Evolutionary conservation across 2,888 invertebrate genomes (phyloP).

Genomic region (Prosapia bicincta): DNA sequence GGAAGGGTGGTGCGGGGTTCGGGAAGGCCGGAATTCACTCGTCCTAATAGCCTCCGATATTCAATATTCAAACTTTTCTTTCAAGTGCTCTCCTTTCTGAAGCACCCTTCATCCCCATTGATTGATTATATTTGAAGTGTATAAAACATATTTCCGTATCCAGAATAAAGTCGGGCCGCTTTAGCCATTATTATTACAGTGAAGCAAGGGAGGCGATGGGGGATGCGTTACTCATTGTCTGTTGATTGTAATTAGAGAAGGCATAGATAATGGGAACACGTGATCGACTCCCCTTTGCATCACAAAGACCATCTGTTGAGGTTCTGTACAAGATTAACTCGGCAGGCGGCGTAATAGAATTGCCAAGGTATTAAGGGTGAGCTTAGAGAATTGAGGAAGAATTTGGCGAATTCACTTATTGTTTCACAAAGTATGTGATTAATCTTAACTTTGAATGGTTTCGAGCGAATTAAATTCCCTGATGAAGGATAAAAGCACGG

Average conservation of each 20-base stretch:
- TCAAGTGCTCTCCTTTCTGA: background rate
- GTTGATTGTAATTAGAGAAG: background rate
- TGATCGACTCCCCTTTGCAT: background rate
- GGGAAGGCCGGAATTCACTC: too few relatives aligned
- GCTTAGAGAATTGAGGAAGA: background rate
- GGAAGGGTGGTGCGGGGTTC: too few relatives aligned
- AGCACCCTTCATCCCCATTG: background rate
- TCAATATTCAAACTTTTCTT: background rate
- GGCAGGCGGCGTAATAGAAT: background rate
- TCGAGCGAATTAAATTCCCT: too few relatives aligned
- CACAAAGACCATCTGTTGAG: background rate
- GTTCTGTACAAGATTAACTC: background rate
- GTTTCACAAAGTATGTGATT: background rate
- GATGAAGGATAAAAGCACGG: too few relatives aligned
- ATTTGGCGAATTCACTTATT: background rate
- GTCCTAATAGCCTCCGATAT: background rate
- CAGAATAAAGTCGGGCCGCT: background rate
- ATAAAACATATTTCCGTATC: background rate
- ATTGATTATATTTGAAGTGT: background rate
- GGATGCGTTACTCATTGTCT: background rate
- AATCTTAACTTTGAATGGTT: too few relatives aligned
- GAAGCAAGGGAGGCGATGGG: background rate
- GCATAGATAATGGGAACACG: background rate
- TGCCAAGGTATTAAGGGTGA: background rate
- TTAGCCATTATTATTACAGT: slow-evolving; percentile 2